Base-by-base conservation (phyloP, 2,113 vertebrate genomes). In the Marmota flaviventris region DNA sequence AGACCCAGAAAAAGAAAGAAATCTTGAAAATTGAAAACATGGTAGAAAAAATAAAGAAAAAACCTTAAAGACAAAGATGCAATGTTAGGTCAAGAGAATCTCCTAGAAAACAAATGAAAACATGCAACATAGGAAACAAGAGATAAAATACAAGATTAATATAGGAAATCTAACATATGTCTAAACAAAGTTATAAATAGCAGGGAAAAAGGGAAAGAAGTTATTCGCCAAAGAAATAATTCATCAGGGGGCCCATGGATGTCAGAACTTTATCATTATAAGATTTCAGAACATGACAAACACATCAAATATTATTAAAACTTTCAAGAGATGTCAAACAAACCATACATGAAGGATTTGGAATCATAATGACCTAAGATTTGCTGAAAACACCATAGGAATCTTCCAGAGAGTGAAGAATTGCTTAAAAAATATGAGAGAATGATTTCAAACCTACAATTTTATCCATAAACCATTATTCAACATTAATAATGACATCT, bases 191-290 rank as follows among this genome's bases (percentile, higher is more conserved):
- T 85, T 96, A 69, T 14, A 96, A 73, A 78, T 83, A 76, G 70
- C 18, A 76, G 58, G 42, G 56, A 10, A 73, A 91, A 86, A 88
- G 25, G 25, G 42, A 85, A 94, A n/a, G 14, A 79, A 86, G 12
- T 20, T 87, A 92, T 86, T 96, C 93, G 82, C 34, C 70, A 95
- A 91, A 83, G 48, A 95, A 95, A 82, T 86, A 96, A 81, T 85
- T 67, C n/a, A 95, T 53, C 69, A 85, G 82, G 17, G 1, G 2
- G 32, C 45, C 61, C 22, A 51, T 45, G n/a, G 34, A 85, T 95
- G 79, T 95, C 48, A 94, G 65, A 85, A 18, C 7, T 18, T 69
- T 53, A 94, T 84, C 34, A 82, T 94, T 81, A 75, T 67, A 89
- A 81, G 73, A 77, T 93, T 97, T 97, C 72, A 92, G 51, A 96